Conservation (phyloP, 2,113 vertebrate species). For the Hiodon tergisus region DNA sequence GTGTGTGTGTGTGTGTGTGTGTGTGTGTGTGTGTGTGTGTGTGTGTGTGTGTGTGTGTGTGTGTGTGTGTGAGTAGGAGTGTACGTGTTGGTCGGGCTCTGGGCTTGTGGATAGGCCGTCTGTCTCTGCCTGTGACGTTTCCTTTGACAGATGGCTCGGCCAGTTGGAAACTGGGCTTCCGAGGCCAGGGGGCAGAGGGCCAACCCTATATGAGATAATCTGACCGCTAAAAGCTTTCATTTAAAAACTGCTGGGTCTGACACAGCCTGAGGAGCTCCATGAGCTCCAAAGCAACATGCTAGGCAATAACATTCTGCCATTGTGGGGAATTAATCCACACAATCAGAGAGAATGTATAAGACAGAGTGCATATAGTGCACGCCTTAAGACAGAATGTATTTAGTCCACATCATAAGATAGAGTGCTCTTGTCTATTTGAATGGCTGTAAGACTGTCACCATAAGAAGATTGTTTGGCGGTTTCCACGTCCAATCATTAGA, state of each 20-base stretch:
- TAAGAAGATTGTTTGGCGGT: too few species aligned
- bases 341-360: too few species aligned
- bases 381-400: too few species aligned
- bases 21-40: neutral
- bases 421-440: too few species aligned
- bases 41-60: neutral
- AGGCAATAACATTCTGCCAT: constrained; percentile 6
- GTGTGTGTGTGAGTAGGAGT: neutral
- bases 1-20: constrained; percentile 24
- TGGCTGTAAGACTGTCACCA: too few species aligned
- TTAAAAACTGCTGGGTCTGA: constrained; percentile 55
- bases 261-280: constrained; percentile 38
- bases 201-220: constrained; percentile 60
- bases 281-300: constrained; percentile 44
- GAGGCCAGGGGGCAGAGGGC: constrained; percentile 40
- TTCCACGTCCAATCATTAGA: too few species aligned
- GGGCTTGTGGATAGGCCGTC: constrained; percentile 52
- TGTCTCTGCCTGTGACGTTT: constrained; percentile 46
- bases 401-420: too few species aligned
- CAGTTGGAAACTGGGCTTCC: constrained; percentile 60
- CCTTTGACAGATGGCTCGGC: constrained; percentile 70
- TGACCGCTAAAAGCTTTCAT: constrained; percentile 67
- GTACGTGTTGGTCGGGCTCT: neutral
- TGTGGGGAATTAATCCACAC: neutral
- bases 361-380: too few species aligned